Conservation (phyloP, 2,113 vertebrate genomes). For the Prunella fulvescens region DNA sequence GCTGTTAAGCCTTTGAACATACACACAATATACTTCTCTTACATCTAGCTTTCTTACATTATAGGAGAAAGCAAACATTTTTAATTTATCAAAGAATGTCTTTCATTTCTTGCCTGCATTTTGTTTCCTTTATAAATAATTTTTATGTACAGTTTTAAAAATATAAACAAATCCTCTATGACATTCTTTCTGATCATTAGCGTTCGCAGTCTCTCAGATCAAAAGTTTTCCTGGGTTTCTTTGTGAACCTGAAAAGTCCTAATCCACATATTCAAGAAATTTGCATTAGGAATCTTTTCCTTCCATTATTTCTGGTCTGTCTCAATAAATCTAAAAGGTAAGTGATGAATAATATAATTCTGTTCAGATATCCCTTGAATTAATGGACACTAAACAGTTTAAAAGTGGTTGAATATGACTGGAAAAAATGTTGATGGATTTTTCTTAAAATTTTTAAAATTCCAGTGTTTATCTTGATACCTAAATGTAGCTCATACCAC, state of each 20-base stretch:
- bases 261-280: background rate
- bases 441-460: background rate
- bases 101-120: constrained; percentile 55
- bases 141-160: constrained; percentile 54
- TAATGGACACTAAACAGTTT: background rate
- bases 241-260: constrained; percentile 1
- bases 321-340: background rate
- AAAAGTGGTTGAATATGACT: background rate
- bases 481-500: background rate
- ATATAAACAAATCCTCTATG: constrained; percentile 57
- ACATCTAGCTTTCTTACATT: constrained; percentile 33
- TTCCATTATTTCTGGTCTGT: background rate
- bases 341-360: background rate
- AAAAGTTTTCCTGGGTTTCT: constrained; percentile 50
- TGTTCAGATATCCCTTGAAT: background rate
- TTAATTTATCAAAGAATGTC: constrained; percentile 65
- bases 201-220: constrained; percentile 11
- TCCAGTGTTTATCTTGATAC: background rate
- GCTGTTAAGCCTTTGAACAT: constrained; percentile 60
- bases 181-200: constrained; percentile 57
- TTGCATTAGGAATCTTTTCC: background rate
- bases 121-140: constrained; percentile 65
- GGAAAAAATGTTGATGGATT: background rate
- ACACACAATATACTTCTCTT: constrained; percentile 36
- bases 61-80: constrained; percentile 55